Evolutionary conservation across 2,113 vertebrate species (phyloP), one percentile per base, ranked within the genome.

Genomic region (Paracanthobrama guichenoti): DNA sequence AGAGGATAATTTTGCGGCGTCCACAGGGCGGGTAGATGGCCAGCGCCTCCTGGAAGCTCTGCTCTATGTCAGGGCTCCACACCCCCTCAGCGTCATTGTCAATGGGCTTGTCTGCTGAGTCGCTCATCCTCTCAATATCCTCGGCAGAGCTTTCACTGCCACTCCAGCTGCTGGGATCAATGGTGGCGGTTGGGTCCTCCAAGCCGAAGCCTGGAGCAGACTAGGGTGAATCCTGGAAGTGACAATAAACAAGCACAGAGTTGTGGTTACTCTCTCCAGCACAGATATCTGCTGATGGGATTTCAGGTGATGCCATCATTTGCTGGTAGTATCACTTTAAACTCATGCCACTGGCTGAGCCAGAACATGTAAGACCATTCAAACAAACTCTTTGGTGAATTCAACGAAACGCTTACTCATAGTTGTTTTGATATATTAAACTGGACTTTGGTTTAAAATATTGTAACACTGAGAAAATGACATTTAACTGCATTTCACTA

Each of bases 81-180:
- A 99, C 98, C 26, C 98, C 98, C 92, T 99, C 98, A 0, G 98
- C 98, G 67, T 99, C 98, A 16, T 97, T 98, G 95, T 99, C 98
- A 86, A 98, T 95, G 4, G 97, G 97, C 93, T 99, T 99, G 92
- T 99, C 98, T 83, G 96, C 96, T 67, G 97, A 97, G 93, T 99
- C 98, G 67, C 97, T 99, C 98, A 99, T 97, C 92, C 97, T 95
- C 92, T 99, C 98, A 89, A 98, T 96, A 92, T 99, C 97, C 90
- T 99, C 97, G 96, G 96, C 97, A 97, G 97, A 97, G 90, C 97
- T 98, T 90, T 98, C 98, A 11, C 98, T 99, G 96, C 98, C 98
- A 94, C 98, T 99, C 98, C 98, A 99, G 94, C 96, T 99, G 95
- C 97, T 97, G 93, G 98, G 96, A 96, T 99, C 98, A 95, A 99